phyloP scores from a whole-genome alignment of 2,797 vertebrate genomes.

The Limnodromus scolopaceus region DNA sequence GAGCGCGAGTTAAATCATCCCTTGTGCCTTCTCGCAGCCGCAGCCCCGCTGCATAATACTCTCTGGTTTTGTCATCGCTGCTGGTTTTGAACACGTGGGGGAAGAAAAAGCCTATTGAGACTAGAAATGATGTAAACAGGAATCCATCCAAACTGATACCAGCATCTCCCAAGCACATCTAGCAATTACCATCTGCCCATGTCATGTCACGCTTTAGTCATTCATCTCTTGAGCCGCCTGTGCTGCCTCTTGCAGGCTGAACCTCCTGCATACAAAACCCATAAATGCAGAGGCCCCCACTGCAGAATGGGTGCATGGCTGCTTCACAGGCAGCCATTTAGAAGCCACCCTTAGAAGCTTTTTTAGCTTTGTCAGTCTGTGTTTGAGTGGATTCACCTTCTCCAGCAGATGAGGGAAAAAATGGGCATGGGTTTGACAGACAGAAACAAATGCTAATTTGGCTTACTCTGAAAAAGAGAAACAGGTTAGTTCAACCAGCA shows the following conservation, averaged over 20 bases:
- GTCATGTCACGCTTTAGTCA: background rate
- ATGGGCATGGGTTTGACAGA: background rate
- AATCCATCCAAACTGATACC: background rate
- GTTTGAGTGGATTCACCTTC: background rate
- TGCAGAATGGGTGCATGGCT: background rate
- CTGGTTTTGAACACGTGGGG: background rate
- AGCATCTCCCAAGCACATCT: background rate
- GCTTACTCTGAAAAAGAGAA: background rate
- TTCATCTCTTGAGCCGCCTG: background rate
- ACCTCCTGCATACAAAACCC: background rate
- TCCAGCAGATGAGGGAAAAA: background rate
- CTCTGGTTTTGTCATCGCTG: background rate
- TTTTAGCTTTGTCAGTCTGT: background rate
- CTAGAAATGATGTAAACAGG: background rate
- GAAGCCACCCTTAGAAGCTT: background rate
- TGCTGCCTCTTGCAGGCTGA: background rate
- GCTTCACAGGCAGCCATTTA: background rate
- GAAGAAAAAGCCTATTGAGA: background rate
- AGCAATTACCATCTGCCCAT: background rate
- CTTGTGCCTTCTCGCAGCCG: background rate
- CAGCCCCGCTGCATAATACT: background rate
- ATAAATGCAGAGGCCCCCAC: background rate
- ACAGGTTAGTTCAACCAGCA: accelerated
- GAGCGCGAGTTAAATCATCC: accelerated
- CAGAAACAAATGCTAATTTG: background rate